Evolutionary conservation across 2,888 invertebrate species (phyloP).

Genomic region (Acleris cristana): DNA sequence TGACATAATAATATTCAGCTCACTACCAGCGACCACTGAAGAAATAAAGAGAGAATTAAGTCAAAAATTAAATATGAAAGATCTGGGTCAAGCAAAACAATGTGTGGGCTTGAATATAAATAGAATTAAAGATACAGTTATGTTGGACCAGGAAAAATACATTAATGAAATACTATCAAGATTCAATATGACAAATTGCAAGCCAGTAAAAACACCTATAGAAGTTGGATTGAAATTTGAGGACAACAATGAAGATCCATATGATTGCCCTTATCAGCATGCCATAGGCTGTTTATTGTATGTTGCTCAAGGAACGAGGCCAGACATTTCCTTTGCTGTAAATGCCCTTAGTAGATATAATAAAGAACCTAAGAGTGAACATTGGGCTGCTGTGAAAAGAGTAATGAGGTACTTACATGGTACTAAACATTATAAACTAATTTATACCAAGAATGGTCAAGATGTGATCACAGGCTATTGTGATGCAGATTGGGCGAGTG

Average conservation of each 20-base stretch:
- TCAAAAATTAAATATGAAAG: conserved; percentile 36
- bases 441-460: conserved; percentile 37
- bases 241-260: conserved; percentile 35
- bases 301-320: conserved; percentile 42
- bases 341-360: conserved; percentile 42
- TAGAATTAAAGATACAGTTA: conserved; percentile 22
- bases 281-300: conserved; percentile 43
- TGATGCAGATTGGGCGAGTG: too few species aligned
- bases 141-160: conserved; percentile 43
- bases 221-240: conserved; percentile 42
- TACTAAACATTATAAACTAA: conserved; percentile 32
- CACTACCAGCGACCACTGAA: not conserved
- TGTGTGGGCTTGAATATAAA: conserved; percentile 39
- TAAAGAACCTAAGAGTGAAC: conserved; percentile 35
- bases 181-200: conserved; percentile 43
- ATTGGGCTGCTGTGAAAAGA: conserved; percentile 37
- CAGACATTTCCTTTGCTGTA: conserved; percentile 45
- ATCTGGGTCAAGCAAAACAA: conserved; percentile 34
- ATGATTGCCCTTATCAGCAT: conserved; percentile 39
- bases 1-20: conserved; percentile 32
- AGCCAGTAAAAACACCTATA: conserved; percentile 42
- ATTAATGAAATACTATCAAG: conserved; percentile 40
- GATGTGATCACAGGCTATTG: conserved; percentile 39
- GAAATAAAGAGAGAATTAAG: conserved; percentile 25
- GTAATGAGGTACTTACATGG: conserved; percentile 38